Conservation (phyloP, 1,140 invertebrate species). For the Drosophila santomea region DNA sequence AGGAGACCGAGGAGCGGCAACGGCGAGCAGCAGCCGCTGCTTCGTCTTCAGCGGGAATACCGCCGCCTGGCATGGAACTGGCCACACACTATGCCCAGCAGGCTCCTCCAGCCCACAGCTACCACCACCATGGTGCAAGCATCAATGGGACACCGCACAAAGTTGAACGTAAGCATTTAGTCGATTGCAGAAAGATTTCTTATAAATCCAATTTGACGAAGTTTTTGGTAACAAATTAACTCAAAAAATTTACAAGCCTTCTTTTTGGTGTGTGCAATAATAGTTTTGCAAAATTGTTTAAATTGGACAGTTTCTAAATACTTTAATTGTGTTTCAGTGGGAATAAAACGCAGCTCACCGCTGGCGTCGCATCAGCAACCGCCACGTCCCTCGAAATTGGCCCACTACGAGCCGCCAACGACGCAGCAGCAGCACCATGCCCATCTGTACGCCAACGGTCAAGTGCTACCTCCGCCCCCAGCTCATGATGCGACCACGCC, state of each 20-base stretch:
- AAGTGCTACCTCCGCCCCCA: conserved; percentile 47
- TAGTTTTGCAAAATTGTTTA: no score
- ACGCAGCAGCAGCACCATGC: conserved; percentile 41
- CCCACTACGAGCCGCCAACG: conserved; percentile 68
- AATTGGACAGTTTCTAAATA: neutral
- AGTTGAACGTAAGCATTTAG: conserved; percentile 69
- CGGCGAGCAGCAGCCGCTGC: conserved; percentile 65
- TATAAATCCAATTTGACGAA: no score
- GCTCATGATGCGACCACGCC: conserved; percentile 71
- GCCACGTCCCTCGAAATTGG: conserved; percentile 72
- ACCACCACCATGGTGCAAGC: conserved; percentile 42
- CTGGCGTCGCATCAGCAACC: conserved; percentile 73
- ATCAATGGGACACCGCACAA: conserved; percentile 66
- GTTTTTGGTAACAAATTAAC: no score
- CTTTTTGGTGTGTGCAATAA: no score
- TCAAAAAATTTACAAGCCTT: no score
- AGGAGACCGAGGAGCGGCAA: conserved; percentile 85
- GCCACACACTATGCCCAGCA: conserved; percentile 56
- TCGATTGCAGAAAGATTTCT: no score
- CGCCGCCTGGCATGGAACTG: conserved; percentile 35
- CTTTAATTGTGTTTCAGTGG: conserved; percentile 45
- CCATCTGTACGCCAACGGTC: conserved; percentile 58
- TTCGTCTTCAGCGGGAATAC: conserved; percentile 23
- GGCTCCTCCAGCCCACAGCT: conserved; percentile 64
- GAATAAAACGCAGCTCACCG: conserved; percentile 79